Evolutionary conservation across 2,888 invertebrate genomes (phyloP), one percentile per base, ranked within the genome.

Genomic region (Cyclophora albipunctata): DNA sequence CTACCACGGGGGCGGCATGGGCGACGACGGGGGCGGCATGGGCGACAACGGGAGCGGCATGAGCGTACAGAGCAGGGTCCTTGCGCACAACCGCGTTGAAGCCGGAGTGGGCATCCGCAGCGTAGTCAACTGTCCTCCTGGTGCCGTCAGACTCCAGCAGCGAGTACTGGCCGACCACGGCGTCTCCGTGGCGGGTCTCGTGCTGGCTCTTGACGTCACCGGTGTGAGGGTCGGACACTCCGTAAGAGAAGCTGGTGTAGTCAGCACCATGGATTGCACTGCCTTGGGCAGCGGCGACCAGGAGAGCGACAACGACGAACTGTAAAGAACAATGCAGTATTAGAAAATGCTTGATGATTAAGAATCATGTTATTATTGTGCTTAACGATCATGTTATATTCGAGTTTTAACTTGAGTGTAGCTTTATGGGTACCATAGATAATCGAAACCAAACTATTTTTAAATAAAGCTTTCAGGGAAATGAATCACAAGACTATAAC

Each of bases 151-250:
- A 90, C 61, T 91, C 73, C 81, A 91, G 70, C 50, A 86, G 79
- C 4, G 85, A 86, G 81, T 86, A 86, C 59, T 86, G 87, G 55
- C 87, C 87, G 58, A 90, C 90, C 45, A 92, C 92, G 61, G 88
- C 89, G 77, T 91, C 91, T n/a, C 92, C 92, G 57, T 85, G 81
- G 54, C 92, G 91, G 53, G 90, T 90, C 82, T 92, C 92, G 58
- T 90, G 90, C 78, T 92, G 92, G 78, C 80, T 82, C 78, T 87
- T 87, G 58, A 84, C 83, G 62, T 87, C 87, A 42, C 87, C 87
- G 69, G 87, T 87, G 75, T 86, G 80, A 35, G 87, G 87, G 73
- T 87, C 87, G 40, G 83, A 74, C 49, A 87, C 87, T 44, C 84
- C 84, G 63, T 87, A 87, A 4, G 86, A 82, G 78, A 85, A 87